Base-by-base conservation (phyloP, 2,888 invertebrate species). In the Pegoplata infirma region DNA sequence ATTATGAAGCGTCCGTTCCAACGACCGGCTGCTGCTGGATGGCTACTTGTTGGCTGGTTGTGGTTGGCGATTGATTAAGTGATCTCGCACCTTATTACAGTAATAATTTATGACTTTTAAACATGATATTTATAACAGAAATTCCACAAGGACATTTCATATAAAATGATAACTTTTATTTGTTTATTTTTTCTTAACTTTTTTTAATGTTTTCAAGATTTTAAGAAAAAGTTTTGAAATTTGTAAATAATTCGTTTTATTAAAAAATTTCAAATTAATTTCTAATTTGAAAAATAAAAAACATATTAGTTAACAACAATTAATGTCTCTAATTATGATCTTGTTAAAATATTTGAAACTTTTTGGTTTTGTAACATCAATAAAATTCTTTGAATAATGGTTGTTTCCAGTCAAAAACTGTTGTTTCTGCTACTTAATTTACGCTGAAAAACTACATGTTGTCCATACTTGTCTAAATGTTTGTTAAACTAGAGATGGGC, bases 51-150 rank as follows among this genome's bases (percentile, higher is more conserved):
- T 74, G 21, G 47, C 44, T 44, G 17, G 46, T 14, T 63, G n/a
- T 40, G 56, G 84, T 82, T 82, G 82, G 83, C 81, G 82, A 83
- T 82, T 84, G 82, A 82, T 82, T 81, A 83, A 82, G 82, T 78
- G 80, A 80, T 80, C 68, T 72, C 82, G 83, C 80, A 81, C 83
- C 83, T 86, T 84, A 86, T 87, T 84, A 86, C 82, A 82, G 63
- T 56, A 73, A 84, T 87, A 87, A 87, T 87, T 87, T 87, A 87
- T 87, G 85, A 84, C 77, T 58, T 17, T 59, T 77, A 74, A 68
- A 80, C 82, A 82, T 82, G 82, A 82, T 59, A 69, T 68, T 36
- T 53, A 14, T 78, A 68, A 46, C 72, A 72, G 17, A 67, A 73
- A 63, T 68, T 69, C 47, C 53, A 55, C 64, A 68, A 68, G 58